Percentiles rank a stretch among this genome's conserved stretches.
These are phyloP conservation scores for Melanotus villosus DNA, from an alignment of 2,888 invertebrate genomes.

Conservation along the genomic window DNA sequence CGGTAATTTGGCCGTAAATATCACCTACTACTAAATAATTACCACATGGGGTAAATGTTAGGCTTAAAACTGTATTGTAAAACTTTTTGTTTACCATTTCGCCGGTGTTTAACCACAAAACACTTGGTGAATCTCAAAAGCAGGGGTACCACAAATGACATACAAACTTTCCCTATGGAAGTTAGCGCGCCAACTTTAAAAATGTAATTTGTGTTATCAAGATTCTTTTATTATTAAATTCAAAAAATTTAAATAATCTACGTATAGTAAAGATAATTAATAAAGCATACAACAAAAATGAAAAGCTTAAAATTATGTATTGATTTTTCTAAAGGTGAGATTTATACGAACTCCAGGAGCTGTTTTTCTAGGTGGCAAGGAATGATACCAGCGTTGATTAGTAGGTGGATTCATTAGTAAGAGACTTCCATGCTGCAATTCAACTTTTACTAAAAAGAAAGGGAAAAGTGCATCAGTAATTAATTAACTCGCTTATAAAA, in stretches of 20 bases:
- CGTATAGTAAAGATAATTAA: too few species aligned
- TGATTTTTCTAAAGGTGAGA: slow-evolving; percentile 75
- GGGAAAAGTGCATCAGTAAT: too few species aligned
- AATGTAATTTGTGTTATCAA: too few species aligned
- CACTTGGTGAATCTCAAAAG: slow-evolving; percentile 6
- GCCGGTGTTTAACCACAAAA: too few species aligned
- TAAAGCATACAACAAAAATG: too few species aligned
- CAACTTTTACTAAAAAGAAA: slow-evolving; percentile 72
- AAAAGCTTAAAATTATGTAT: slow-evolving; percentile 1
- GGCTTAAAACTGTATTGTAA: slow-evolving; percentile 87
- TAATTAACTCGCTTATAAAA: too few species aligned
- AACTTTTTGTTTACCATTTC: slow-evolving; percentile 71
- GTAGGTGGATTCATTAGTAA: slow-evolving; percentile 81
- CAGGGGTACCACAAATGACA: not conserved
- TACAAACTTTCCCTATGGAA: too few species aligned
- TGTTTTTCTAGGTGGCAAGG: slow-evolving; percentile 74
- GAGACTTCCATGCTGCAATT: slow-evolving; percentile 77
- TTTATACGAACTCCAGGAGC: slow-evolving; percentile 74
- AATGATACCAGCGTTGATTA: slow-evolving; percentile 80
- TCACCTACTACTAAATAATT: slow-evolving; percentile 87
- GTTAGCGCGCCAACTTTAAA: too few species aligned
- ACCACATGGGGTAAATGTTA: slow-evolving; percentile 88
- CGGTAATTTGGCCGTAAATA: slow-evolving; percentile 86
- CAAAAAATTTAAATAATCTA: too few species aligned
- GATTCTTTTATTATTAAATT: too few species aligned